Conservation (phyloP, 2,113 vertebrate species). For the Dicrurus megarhynchus region DNA sequence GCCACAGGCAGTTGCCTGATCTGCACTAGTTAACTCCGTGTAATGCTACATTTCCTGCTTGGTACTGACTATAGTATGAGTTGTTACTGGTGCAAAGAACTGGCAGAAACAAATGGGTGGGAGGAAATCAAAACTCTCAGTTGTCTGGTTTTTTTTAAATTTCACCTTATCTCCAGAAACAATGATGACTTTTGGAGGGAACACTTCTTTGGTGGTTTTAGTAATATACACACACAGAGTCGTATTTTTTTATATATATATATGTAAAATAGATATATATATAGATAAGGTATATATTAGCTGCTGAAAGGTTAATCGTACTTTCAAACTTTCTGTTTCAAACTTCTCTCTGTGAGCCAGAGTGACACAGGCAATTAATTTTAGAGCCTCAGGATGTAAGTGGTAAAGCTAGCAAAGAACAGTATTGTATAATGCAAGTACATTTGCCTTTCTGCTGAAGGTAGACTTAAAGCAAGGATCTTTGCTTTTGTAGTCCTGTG, state of each 20-base stretch:
- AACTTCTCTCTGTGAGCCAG: neutral
- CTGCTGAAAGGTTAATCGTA: neutral
- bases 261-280: neutral
- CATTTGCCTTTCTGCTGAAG: neutral
- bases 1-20: neutral
- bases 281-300: neutral
- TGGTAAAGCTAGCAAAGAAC: neutral
- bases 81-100: neutral
- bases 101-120: neutral
- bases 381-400: neutral
- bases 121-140: neutral
- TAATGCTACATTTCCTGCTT: neutral
- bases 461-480: neutral
- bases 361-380: neutral
- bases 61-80: neutral
- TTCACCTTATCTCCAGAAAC: neutral
- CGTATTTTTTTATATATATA: no score
- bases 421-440: neutral
- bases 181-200: neutral
- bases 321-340: neutral
- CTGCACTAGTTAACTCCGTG: neutral
- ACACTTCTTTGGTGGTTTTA: neutral
- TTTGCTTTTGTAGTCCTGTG: neutral
- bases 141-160: neutral
- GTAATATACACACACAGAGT: neutral